Conservation (phyloP, 2,888 invertebrate genomes). For the Xanthia icteritia region DNA sequence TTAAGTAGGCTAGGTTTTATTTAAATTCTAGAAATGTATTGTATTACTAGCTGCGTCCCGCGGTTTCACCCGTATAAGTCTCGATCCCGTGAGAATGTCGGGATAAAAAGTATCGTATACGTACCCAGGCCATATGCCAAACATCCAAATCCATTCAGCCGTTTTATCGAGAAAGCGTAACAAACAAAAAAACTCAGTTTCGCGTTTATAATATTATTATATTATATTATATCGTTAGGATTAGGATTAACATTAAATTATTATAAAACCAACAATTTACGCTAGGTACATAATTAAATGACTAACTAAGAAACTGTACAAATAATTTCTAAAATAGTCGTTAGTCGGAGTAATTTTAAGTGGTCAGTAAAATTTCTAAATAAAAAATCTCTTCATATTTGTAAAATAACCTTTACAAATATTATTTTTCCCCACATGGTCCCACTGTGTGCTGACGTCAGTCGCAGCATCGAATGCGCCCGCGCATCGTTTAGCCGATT, state of each 20-base stretch:
- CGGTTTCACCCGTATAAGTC: too few relatives aligned
- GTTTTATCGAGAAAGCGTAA: too few relatives aligned
- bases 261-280: neutral
- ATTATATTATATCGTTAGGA: too few relatives aligned
- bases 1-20: neutral
- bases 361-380: neutral
- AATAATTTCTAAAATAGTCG: neutral
- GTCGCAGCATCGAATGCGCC: constrained; percentile 81
- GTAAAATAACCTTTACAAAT: neutral
- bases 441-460: constrained; percentile 78
- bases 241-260: neutral
- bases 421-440: neutral
- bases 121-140: too few relatives aligned
- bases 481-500: constrained; percentile 86
- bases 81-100: too few relatives aligned
- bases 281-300: neutral
- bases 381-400: too few relatives aligned
- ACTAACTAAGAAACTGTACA: neutral
- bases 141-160: too few relatives aligned
- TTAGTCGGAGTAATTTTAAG: neutral
- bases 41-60: neutral
- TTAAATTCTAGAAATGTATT: neutral
- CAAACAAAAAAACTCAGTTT: too few relatives aligned
- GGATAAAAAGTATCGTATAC: too few relatives aligned
- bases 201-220: too few relatives aligned